These are phyloP conservation scores for Buceros bicornis DNA, from an alignment of 2,797 vertebrate genomes.

Conservation along the genomic window DNA sequence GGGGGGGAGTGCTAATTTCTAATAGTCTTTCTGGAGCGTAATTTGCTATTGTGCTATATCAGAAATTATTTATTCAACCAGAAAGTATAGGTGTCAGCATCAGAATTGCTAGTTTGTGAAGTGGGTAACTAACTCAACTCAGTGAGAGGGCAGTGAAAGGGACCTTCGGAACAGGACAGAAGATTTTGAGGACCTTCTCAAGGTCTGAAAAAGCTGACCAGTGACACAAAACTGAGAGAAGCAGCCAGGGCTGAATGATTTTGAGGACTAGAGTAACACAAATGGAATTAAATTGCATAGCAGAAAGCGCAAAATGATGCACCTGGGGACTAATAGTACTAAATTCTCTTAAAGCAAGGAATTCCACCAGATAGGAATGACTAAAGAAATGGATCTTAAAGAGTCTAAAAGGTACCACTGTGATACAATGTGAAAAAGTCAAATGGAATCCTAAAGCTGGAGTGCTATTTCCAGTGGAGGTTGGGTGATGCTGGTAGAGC, in stretches of 20 bases:
- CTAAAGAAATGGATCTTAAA: slow-evolving; percentile 21
- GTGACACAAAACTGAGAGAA: background rate
- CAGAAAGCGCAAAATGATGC: slow-evolving; percentile 9
- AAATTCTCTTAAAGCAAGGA: slow-evolving; percentile 1
- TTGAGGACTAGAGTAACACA: background rate
- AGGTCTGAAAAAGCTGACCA: background rate
- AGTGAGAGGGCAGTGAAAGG: background rate
- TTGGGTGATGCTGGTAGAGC: background rate
- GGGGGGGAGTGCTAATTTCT: background rate
- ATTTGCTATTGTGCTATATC: background rate
- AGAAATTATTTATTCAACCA: slow-evolving; percentile 6
- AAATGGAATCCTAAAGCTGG: background rate
- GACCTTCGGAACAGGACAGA: background rate
- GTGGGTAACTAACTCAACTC: background rate
- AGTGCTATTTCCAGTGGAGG: background rate
- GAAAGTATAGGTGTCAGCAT: background rate
- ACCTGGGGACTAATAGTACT: background rate
- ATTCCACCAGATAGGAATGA: background rate
- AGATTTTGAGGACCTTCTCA: background rate
- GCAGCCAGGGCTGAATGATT: background rate
- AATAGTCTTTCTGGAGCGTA: background rate
- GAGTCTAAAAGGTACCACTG: background rate
- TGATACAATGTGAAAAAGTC: background rate
- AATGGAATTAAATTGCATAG: slow-evolving; percentile 41
- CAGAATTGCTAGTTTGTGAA: background rate